Conservation (phyloP, 2,888 invertebrate genomes). For the Ormyrus thymus region DNA sequence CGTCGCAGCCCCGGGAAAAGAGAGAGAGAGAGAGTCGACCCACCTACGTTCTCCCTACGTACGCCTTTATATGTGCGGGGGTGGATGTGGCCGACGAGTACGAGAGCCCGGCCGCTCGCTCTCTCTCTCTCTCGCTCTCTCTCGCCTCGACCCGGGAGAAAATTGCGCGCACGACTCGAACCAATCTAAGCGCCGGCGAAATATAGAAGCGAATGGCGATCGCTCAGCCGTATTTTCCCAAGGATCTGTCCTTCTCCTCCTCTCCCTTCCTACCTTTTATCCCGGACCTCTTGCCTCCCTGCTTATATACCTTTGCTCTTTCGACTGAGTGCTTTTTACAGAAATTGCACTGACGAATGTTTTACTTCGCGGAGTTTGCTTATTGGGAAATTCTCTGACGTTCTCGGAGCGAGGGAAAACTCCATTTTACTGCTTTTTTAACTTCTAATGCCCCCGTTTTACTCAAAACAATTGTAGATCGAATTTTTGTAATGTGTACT, state of each 20-base stretch:
- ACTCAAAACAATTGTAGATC: too few species aligned
- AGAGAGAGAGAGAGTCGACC: constrained; percentile 26
- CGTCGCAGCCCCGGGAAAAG: constrained; percentile 11
- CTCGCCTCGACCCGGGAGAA: background rate
- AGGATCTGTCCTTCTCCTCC: background rate
- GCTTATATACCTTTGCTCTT: background rate
- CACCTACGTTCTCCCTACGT: constrained; percentile 25
- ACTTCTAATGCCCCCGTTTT: too few species aligned
- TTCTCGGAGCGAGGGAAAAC: too few species aligned
- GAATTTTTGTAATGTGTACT: too few species aligned
- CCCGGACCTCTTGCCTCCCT: background rate
- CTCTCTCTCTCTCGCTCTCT: too few species aligned
- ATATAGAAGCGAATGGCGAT: constrained; percentile 20
- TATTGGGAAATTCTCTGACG: too few species aligned
- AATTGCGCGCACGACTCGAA: constrained; percentile 16
- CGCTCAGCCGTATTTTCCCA: constrained; percentile 38
- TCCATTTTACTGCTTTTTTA: too few species aligned
- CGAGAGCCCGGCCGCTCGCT: background rate
- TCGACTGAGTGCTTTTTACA: background rate
- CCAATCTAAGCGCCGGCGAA: constrained; percentile 31
- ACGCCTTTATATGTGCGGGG: constrained; percentile 10
- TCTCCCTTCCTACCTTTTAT: background rate
- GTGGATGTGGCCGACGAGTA: background rate
- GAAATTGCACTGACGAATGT: too few species aligned
- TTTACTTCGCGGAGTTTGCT: too few species aligned